Evolutionary conservation across 2,113 vertebrate genomes (phyloP), one percentile per base, ranked within the genome.

Genomic region (Syrmaticus mikado): DNA sequence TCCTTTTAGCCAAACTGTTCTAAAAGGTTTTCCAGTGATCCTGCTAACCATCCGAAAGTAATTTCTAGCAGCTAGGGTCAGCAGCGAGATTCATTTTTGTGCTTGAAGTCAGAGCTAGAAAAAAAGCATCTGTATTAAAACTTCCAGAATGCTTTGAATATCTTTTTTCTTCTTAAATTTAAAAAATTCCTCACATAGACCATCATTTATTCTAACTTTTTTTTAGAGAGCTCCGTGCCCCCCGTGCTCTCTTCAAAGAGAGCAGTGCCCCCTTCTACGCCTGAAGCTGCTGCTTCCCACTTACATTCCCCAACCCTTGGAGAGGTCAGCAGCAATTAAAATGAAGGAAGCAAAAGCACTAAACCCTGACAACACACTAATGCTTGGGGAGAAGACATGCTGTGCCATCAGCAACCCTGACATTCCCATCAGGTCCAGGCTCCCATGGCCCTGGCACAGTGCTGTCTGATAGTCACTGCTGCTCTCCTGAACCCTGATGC

Each of bases 201-300:
- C 34, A 82, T 62, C 45, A 76, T 73, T 80, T 58, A 64, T 19
- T 57, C 68, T 24, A 50, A 12, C 48, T 38, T 38, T 79, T n/a
- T 93, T 81, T 40, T 18, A 82, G 40, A 94, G 55, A 57, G 57
- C 34, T 53, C 77, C 46, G 2, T 55, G 91, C 76, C 53, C 58
- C 55, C 78, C 24, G 62, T 8, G 45, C 46, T 40, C 34, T 41
- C 53, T 50, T 25, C 9, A 11, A 83, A 62, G 40, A 52, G 30
- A 71, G 25, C 30, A 77, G 6, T 48, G 38, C 65, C 41, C 74
- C 79, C 71, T 91, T 95, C 70, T 85, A 80, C 82, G 84, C 8
- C 64, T 38, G 77, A 97, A 96, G 95, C 91, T 96, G 91, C 85
- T 95, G 94, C 91, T 93, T 93, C 95, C 89, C 83, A 95, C 91